A percentile compares a stretch with the other conserved stretches of the same genome.
Evolutionary conservation across 1,140 invertebrate genomes (phyloP).

Genomic region (Ridgeia piscesae): DNA sequence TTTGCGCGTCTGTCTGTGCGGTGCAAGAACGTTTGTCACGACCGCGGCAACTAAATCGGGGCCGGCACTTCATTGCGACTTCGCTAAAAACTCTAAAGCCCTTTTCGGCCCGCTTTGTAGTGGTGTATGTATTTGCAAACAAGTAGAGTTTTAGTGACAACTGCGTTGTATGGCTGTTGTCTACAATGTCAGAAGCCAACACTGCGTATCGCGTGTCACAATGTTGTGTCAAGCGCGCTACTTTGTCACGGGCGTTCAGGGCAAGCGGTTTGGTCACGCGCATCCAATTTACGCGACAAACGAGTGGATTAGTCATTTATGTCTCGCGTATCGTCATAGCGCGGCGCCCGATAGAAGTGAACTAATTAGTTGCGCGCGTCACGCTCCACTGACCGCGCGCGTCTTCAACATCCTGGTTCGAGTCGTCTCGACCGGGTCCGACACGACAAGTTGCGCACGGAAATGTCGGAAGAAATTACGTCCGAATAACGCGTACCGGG

Average conservation of each 20-base stretch:
- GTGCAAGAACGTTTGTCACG: not conserved
- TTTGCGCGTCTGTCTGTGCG: not conserved
- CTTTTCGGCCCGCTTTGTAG: not conserved
- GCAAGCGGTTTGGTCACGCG: not conserved
- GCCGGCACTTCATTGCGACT: not conserved
- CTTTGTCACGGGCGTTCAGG: not conserved
- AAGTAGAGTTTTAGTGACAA: conserved; percentile 6
- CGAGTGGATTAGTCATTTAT: not conserved
- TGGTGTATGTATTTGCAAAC: conserved; percentile 1
- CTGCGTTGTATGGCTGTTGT: not conserved
- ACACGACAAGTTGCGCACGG: not conserved
- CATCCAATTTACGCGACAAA: not conserved
- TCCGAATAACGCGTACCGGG: too few species aligned
- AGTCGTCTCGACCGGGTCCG: not conserved
- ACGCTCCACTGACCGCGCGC: not conserved
- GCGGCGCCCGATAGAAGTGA: not conserved
- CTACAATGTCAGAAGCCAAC: not conserved
- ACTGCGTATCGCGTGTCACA: not conserved
- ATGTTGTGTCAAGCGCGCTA: not conserved
- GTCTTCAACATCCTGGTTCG: not conserved
- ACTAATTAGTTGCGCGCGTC: not conserved
- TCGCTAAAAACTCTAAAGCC: not conserved
- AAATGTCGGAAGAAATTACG: not conserved
- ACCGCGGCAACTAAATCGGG: not conserved
- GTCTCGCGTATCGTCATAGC: not conserved